phyloP scores from a whole-genome alignment of 2,888 invertebrate genomes.

The Adelphocoris suturalis region DNA sequence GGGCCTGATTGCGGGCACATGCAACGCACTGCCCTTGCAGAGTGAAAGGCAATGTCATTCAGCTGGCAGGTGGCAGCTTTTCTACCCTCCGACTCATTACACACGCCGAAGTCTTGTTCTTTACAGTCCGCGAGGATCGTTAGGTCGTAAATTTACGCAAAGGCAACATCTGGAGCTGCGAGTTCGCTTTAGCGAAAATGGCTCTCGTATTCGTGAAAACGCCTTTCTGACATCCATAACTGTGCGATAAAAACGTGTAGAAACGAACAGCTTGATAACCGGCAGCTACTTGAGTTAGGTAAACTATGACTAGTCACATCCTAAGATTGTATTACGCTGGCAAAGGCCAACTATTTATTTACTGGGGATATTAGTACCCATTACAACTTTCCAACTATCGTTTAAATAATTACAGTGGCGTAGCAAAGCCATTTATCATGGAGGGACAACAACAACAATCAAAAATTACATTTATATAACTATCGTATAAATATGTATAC shows the following conservation, averaged over 20 bases:
- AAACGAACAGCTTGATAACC: too few relatives aligned
- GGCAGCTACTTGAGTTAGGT: too few relatives aligned
- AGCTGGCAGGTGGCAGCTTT: not conserved
- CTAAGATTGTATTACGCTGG: too few relatives aligned
- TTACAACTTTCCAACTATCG: too few relatives aligned
- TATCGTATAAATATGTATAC: too few relatives aligned
- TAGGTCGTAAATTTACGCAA: not conserved
- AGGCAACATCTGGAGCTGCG: not conserved
- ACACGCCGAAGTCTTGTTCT: not conserved
- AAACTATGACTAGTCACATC: too few relatives aligned
- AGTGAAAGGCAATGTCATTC: conserved; percentile 3
- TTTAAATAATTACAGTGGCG: too few relatives aligned
- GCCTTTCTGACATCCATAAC: not conserved
- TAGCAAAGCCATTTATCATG: too few relatives aligned
- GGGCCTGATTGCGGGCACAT: not conserved
- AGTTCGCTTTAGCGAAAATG: not conserved
- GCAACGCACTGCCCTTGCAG: conserved; percentile 30
- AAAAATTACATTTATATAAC: too few relatives aligned
- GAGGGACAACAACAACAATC: too few relatives aligned
- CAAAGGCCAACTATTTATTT: too few relatives aligned
- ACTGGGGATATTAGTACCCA: too few relatives aligned
- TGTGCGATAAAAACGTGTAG: not conserved
- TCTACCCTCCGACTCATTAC: not conserved
- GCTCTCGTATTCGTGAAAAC: not conserved
- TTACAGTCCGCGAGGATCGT: not conserved